phyloP scores from a whole-genome alignment of 1,140 invertebrate species.

The Bombus difficillimus region DNA sequence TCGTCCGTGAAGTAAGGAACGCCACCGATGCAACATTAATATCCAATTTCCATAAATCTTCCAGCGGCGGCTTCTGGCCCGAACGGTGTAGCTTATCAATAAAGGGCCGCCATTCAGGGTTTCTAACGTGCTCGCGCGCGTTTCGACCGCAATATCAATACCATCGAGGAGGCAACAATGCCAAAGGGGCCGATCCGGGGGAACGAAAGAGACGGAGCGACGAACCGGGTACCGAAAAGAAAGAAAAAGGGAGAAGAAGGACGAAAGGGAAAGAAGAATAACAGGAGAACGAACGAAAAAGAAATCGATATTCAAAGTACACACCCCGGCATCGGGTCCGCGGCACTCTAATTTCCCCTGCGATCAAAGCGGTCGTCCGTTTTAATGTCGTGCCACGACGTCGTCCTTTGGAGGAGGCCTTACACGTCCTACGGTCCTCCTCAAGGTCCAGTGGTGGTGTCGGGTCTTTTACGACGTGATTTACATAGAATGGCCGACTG shows the following conservation, averaged over 20 bases:
- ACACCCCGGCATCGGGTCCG: slow-evolving; percentile 9
- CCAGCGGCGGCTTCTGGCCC: neutral
- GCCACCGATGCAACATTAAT: slow-evolving; percentile 28
- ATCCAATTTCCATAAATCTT: slow-evolving; percentile 50
- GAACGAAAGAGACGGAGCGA: slow-evolving; percentile 3
- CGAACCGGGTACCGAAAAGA: too few species aligned
- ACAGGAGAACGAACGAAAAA: slow-evolving; percentile 5
- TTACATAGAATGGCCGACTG: slow-evolving; percentile 81
- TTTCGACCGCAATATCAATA: slow-evolving; percentile 40
- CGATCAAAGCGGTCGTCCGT: slow-evolving; percentile 51
- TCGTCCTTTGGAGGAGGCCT: slow-evolving; percentile 41
- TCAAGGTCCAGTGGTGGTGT: slow-evolving; percentile 74
- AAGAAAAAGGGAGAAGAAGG: slow-evolving; percentile 16
- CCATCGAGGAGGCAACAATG: slow-evolving; percentile 38
- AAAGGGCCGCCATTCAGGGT: slow-evolving; percentile 2
- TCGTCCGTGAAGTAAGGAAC: neutral
- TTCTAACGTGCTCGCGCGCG: slow-evolving; percentile 7
- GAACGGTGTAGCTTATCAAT: slow-evolving; percentile 31
- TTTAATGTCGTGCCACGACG: slow-evolving; percentile 54
- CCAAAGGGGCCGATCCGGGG: slow-evolving; percentile 22
- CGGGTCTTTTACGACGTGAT: slow-evolving; percentile 79
- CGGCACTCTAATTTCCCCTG: slow-evolving; percentile 44
- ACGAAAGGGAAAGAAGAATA: slow-evolving; percentile 47
- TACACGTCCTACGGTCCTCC: slow-evolving; percentile 61
- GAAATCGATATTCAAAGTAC: slow-evolving; percentile 52